Evolutionary conservation across 2,113 vertebrate species (phyloP).

Genomic region (Etia nguti): DNA sequence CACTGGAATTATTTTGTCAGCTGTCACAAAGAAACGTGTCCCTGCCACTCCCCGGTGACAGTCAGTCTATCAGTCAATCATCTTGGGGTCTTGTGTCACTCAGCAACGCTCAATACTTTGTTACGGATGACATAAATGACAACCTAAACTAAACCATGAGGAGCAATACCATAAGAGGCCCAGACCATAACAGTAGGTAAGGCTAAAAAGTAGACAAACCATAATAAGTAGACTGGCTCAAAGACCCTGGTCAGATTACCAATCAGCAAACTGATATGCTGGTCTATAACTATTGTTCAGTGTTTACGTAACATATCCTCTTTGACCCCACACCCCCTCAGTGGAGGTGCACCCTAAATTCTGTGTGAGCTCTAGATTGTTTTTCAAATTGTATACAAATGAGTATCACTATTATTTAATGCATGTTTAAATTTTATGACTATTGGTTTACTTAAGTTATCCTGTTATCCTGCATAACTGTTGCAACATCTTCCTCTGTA

Average conservation of each 20-base stretch:
- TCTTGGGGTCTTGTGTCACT: neutral
- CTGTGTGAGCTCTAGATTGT: neutral
- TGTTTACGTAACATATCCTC: neutral
- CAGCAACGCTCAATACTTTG: neutral
- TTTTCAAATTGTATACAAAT: neutral
- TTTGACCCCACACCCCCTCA: neutral
- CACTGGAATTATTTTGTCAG: conserved; percentile 27
- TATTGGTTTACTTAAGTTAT: neutral
- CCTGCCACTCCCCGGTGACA: neutral
- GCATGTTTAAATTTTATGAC: neutral
- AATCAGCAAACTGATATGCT: neutral
- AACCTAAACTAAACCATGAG: neutral
- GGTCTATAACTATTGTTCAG: neutral
- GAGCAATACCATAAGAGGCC: neutral
- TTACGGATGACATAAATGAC: neutral
- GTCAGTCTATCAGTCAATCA: neutral
- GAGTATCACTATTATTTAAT: neutral
- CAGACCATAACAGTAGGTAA: neutral
- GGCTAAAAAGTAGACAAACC: neutral
- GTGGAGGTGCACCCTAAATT: neutral
- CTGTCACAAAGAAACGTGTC: conserved; percentile 21
- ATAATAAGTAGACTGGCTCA: neutral
- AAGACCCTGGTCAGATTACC: neutral
- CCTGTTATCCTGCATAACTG: neutral
- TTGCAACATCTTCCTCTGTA: neutral